Evolutionary conservation across 2,888 invertebrate genomes (phyloP), one percentile per base, ranked within the genome.

Genomic region (Apoda limacodes): DNA sequence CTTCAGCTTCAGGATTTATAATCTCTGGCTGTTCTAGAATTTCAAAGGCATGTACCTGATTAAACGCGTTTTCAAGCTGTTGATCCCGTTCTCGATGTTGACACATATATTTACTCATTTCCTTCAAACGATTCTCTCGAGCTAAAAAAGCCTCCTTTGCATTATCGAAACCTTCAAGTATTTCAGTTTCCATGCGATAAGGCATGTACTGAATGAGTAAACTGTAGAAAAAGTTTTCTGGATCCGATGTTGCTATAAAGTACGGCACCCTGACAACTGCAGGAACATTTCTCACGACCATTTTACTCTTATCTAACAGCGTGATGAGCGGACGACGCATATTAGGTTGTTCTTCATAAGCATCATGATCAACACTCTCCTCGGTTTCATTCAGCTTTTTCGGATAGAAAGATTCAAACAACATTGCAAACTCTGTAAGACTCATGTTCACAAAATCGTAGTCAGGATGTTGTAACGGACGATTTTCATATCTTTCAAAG

Each of bases 141-240:
- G n/a, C n/a, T n/a, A n/a, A n/a, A 22, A 46, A 45, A 13, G 46
- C 45, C 13, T 43, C 39, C 30, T 19, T 38, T 13, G 42, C 28
- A 27, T 12, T 34, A 28, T 43, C 21, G 28, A 28, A 45, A 13
- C 24, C 43, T 30, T 21, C 37, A 6, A 47, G 13, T 13, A 48
- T 13, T 36, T 48, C 45, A 11, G 9, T 23, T 29, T 45, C 45
- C 12, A 7, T 32, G 10, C 46, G 39, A 33, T 46, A 53, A 11
- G 51, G 47, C 34, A 44, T 36, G 37, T 51, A 49, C 24, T 49
- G 46, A 19, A 52, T 11, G 9, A 58, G 44, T 28, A 56, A 42
- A 31, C 51, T 53, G 36, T 54, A 50, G 32, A 37, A 54, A 45
- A 35, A 52, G 28, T 42, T 42, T 29, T 52, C 54, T 33, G 51